Evolutionary conservation across 2,888 invertebrate genomes (phyloP).

Genomic region (Gandaritis pyraliata): DNA sequence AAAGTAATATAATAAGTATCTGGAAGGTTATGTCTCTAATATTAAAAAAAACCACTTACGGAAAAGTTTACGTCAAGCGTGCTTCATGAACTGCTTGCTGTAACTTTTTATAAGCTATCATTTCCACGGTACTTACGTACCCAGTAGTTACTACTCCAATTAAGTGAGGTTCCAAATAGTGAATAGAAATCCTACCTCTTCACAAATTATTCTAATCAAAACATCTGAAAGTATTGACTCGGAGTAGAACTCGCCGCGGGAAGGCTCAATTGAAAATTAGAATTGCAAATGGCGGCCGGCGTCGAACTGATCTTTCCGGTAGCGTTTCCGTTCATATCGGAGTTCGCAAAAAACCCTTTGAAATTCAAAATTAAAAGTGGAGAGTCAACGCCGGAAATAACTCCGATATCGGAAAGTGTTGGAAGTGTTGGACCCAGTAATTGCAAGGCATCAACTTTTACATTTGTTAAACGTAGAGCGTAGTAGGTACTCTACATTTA

Average conservation of each 20-base stretch:
- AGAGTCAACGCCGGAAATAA: constrained; percentile 49
- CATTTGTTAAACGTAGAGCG: background rate
- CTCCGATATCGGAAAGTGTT: constrained; percentile 55
- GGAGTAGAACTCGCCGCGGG: constrained; percentile 16
- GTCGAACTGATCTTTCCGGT: constrained; percentile 73
- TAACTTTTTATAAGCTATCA: too few species aligned
- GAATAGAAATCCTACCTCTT: too few species aligned
- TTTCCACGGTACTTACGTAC: too few species aligned
- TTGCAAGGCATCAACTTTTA: constrained; percentile 26
- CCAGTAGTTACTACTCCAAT: too few species aligned
- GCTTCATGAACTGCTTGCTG: too few species aligned
- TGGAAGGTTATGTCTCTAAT: too few species aligned
- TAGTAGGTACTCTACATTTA: too few species aligned
- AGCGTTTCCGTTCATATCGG: constrained; percentile 53
- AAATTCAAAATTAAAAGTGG: constrained; percentile 64
- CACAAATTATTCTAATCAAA: constrained; percentile 25
- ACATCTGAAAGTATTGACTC: constrained; percentile 27
- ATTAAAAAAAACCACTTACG: too few species aligned
- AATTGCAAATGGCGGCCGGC: constrained; percentile 47
- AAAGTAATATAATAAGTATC: too few species aligned
- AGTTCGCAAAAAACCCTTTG: constrained; percentile 51
- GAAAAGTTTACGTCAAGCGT: too few species aligned
- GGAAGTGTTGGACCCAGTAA: constrained; percentile 41
- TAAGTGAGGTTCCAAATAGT: too few species aligned
- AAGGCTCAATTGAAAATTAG: constrained; percentile 37